A percentile compares a stretch with the other conserved stretches of the same genome.
These are phyloP conservation scores for Dermochelys coriacea DNA, from an alignment of 2,797 vertebrate species.

Conservation along the genomic window DNA sequence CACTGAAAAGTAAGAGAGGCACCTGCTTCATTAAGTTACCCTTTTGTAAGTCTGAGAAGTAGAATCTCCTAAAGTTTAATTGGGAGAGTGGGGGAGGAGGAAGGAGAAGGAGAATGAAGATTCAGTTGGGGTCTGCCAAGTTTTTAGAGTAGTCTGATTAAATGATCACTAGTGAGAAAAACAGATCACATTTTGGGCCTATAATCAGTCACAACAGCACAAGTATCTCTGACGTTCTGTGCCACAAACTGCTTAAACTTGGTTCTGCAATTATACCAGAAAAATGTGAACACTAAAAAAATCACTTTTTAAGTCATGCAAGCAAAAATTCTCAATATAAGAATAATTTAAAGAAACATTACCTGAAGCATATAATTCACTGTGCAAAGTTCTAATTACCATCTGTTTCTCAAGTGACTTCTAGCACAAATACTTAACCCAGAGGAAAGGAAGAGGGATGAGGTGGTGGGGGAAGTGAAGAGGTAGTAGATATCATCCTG, in stretches of 20 bases:
- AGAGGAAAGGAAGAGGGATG: accelerated
- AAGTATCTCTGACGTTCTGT: background rate
- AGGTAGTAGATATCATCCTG: background rate
- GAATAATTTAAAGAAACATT: background rate
- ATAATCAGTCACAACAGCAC: background rate
- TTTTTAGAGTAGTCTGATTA: background rate
- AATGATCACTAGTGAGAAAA: background rate
- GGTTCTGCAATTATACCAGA: background rate
- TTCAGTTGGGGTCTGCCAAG: background rate
- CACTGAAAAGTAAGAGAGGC: background rate
- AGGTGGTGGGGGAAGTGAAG: background rate
- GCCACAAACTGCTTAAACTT: background rate
- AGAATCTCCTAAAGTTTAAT: background rate
- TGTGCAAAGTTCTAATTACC: background rate
- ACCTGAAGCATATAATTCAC: accelerated
- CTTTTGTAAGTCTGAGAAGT: background rate
- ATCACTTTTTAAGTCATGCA: background rate
- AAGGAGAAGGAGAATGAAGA: background rate
- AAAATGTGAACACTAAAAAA: background rate
- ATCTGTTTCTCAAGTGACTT: background rate
- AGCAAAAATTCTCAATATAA: background rate
- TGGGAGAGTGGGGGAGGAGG: too few relatives aligned
- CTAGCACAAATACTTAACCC: background rate
- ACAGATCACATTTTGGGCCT: background rate
- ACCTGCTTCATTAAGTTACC: background rate